Percentiles rank a stretch among this genome's conserved stretches.
Evolutionary conservation across 2,888 invertebrate genomes (phyloP).

Genomic region (Metacarcinus magister): DNA sequence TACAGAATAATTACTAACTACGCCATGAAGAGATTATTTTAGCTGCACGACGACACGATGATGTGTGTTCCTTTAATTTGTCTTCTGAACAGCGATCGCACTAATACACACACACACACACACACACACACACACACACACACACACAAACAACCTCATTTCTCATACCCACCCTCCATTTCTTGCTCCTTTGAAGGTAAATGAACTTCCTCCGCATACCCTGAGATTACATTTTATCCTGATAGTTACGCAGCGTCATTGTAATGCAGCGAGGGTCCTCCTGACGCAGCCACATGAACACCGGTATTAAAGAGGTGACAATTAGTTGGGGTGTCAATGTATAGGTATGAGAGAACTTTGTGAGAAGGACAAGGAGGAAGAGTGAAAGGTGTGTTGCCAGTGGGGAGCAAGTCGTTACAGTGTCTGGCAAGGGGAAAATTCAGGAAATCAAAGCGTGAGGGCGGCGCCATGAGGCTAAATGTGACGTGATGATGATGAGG

Average conservation of each 20-base stretch:
- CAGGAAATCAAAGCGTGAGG: conserved; percentile 7
- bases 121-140: background rate
- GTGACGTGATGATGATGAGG: conserved; percentile 26
- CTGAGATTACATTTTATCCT: background rate
- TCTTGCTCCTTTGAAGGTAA: background rate
- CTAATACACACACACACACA: conserved; percentile 26
- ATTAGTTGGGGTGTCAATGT: no score
- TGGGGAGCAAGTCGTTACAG: conserved; percentile 34
- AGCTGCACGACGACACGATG: background rate
- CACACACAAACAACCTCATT: background rate
- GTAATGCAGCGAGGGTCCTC: background rate
- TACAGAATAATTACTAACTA: background rate
- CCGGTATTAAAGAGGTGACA: background rate
- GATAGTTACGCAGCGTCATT: background rate
- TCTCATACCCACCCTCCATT: background rate
- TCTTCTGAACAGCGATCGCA: background rate
- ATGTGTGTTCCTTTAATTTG: background rate
- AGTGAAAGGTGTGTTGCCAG: background rate
- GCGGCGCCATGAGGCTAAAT: conserved; percentile 14
- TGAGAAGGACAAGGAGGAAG: background rate
- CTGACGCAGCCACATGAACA: background rate
- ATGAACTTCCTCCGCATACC: background rate
- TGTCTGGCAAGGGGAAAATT: background rate
- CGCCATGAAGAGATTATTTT: background rate
- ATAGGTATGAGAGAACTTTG: background rate